Base-by-base conservation (phyloP, 2,888 invertebrate genomes). In the Nysson spinosus region DNA sequence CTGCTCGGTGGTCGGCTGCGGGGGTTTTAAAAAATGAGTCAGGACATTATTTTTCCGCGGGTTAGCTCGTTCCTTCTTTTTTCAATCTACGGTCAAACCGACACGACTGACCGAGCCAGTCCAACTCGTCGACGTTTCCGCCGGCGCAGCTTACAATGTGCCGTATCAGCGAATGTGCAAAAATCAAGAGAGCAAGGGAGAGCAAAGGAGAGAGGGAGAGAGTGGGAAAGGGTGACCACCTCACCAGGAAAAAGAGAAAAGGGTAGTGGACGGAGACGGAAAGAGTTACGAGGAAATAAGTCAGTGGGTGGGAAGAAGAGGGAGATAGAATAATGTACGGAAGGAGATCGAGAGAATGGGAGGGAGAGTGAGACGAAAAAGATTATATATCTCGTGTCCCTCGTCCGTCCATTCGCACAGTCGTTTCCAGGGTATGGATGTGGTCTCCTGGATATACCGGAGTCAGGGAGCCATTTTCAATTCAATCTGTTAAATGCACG, bases 401-500 rank as follows among this genome's bases (percentile, higher is more conserved):
- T 34, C 76, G 66, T 60, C 50, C 50, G 77, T 65, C 68, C 72
- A 75, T 72, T 72, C 77, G 66, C 57, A 73, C 75, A 74, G 72
- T 80, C 81, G 80, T 81, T 83, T 75, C 52, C 76, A 66, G 78
- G 75, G 80, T 78, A 70, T 80, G 82, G 78, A 83, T 82, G 80
- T 81, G 78, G 70, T 74, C 74, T 67, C 69, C 19, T 22, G 50
- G 73, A 80, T 84, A 81, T 84, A 83, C 83, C 82, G 61, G 63
- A 66, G 73, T 80, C 82, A 80, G 83, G 78, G 73, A 78, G 81
- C 84, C 82, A 84, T 85, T 85, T 85, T 83, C 84, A 82, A 84
- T 84, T 83, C 85, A 83, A 84, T 84, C 84, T 82, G 84, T 85
- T 84, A 82, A 82, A 85, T 81, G 78, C 85, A 83, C 84, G 84